Evolutionary conservation across 2,888 invertebrate genomes (phyloP).

Genomic region (Pachycephus smyrnensis): DNA sequence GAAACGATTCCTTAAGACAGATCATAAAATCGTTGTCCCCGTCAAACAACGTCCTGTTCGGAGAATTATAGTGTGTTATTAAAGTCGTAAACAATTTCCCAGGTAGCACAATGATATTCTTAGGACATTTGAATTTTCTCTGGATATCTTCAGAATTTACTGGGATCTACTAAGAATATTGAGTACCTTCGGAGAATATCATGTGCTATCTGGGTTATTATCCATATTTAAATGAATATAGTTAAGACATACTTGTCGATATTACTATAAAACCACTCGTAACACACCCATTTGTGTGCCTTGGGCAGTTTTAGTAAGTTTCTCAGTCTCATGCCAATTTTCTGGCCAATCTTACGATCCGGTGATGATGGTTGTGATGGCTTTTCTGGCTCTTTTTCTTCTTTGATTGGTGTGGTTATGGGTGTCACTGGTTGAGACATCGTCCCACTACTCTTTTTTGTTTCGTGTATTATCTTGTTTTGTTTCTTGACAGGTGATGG

Average conservation of each 20-base stretch:
- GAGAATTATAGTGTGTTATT: constrained; percentile 7
- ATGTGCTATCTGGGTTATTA: no score
- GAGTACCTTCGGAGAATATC: no score
- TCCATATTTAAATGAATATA: neutral
- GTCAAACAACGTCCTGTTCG: constrained; percentile 84
- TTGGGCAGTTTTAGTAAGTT: constrained; percentile 97
- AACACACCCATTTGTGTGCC: constrained; percentile 99
- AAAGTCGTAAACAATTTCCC: neutral
- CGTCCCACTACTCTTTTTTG: constrained; percentile 16
- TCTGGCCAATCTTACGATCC: constrained; percentile 88
- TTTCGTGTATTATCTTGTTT: constrained; percentile 34
- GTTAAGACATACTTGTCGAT: constrained; percentile 79
- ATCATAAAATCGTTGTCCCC: constrained; percentile 97
- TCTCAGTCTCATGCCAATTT: constrained; percentile 87
- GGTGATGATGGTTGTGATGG: constrained; percentile 69
- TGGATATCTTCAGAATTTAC: no score
- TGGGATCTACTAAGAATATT: no score
- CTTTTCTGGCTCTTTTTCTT: constrained; percentile 57
- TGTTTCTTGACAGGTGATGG: constrained; percentile 69
- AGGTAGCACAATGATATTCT: no score
- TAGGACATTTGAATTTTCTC: no score
- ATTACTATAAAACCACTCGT: constrained; percentile 99
- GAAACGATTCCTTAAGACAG: constrained; percentile 93
- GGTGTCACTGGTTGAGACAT: constrained; percentile 44
- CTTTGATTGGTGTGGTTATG: constrained; percentile 57